These are phyloP conservation scores for Scolopax mira DNA, from an alignment of 2,113 vertebrate genomes.

Conservation along the genomic window DNA sequence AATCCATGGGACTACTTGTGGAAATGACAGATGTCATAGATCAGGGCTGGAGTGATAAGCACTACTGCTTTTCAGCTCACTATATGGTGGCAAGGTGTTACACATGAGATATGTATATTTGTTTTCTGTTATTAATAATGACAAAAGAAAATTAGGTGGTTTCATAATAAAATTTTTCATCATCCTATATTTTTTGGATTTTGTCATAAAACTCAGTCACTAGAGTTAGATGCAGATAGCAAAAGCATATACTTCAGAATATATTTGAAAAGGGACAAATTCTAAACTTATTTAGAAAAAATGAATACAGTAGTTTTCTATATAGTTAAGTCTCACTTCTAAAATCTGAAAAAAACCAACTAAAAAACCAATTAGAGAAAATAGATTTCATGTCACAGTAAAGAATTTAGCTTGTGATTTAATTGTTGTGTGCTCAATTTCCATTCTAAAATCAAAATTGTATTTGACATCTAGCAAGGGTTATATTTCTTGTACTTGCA, in stretches of 20 bases:
- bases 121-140: background rate
- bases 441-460: background rate
- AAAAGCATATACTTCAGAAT: background rate
- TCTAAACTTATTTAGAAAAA: background rate
- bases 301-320: background rate
- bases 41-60: background rate
- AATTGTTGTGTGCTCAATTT: background rate
- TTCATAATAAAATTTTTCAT: background rate
- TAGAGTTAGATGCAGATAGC: background rate
- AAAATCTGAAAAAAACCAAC: background rate
- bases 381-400: background rate
- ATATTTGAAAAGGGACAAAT: background rate
- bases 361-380: background rate
- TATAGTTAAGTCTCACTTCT: background rate
- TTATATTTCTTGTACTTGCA: background rate
- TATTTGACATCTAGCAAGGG: background rate
- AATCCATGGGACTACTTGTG: background rate
- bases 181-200: background rate
- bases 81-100: background rate
- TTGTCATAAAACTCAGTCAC: rapidly evolving
- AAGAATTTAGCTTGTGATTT: background rate
- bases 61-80: background rate
- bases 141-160: background rate
- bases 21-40: constrained; percentile 1
- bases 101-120: background rate